Base-by-base conservation (phyloP, 2,888 invertebrate species). In the Atethmia centrago region DNA sequence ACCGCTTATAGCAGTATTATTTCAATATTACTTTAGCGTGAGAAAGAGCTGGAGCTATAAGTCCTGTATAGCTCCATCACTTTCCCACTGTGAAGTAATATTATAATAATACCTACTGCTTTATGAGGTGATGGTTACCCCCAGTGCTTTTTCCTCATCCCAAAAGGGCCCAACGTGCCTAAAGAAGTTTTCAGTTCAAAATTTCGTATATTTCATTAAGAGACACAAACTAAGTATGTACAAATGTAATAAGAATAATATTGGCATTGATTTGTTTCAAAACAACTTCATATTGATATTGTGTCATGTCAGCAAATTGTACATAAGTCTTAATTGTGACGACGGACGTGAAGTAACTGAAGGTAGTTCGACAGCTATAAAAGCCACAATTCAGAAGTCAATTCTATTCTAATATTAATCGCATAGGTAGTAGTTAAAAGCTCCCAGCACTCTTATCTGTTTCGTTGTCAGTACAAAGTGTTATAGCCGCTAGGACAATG, bases 401-500 rank as follows among this genome's bases (percentile, higher is more conserved):
- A n/a, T n/a, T 9, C 1, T 14, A 4, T 42, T 58, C 9, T 14
- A 1, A 28, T 0, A 9, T 14, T n/a, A 9, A 49, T 16, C 0
- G 8, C 8, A n/a, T 16, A n/a, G n/a, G n/a, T n/a, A 28, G 14
- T 45, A 36, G 36, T n/a, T 28, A 16, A 12, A 73, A 64, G 49
- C 36, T 65, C 12, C 49, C 62, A 36, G 25, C 14, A 36, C 28
- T 71, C 55, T 19, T 36, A 61, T 31, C 55, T 40, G 0, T 63
- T 62, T 47, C 31, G 67, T 31, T 14, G 78, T 19, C 53, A 36
- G 78, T 80, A 80, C 67, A 74, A 31, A 74, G 72, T 78, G 59
- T 74, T 64, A 79, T 66, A 51, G 70, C 58, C 31, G 68, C 61
- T 77, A 76, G 67, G 75, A 87, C 87, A 86, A 86, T 85, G 45